Evolutionary conservation across 2,888 invertebrate species (phyloP).

Genomic region (Tenthredo livida): DNA sequence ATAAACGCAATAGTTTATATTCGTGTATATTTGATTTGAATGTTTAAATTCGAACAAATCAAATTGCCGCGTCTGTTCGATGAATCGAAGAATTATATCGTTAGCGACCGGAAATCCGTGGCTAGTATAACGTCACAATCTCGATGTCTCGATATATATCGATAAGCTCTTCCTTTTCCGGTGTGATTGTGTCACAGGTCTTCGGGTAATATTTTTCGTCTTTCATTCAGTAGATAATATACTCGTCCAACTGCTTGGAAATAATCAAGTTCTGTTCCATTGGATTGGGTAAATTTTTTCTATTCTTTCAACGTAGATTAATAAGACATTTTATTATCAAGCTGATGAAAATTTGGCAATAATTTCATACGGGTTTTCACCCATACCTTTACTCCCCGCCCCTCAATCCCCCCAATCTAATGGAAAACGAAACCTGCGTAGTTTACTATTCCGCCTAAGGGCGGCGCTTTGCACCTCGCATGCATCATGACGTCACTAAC

Average conservation of each 20-base stretch:
- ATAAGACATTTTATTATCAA: background rate
- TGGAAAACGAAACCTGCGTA: slow-evolving; percentile 58
- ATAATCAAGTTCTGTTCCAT: slow-evolving; percentile 62
- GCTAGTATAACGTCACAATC: background rate
- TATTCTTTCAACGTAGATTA: slow-evolving; percentile 32
- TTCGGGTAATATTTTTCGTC: slow-evolving; percentile 75
- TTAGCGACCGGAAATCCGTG: slow-evolving; percentile 11
- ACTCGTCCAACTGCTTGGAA: slow-evolving; percentile 63
- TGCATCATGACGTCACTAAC: slow-evolving; percentile 52
- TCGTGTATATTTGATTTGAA: background rate
- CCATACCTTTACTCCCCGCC: too few relatives aligned
- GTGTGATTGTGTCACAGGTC: slow-evolving; percentile 69
- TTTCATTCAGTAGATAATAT: slow-evolving; percentile 70
- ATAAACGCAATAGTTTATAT: background rate
- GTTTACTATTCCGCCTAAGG: slow-evolving; percentile 40
- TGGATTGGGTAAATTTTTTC: slow-evolving; percentile 61
- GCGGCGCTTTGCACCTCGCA: slow-evolving; percentile 48
- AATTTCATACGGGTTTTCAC: slow-evolving; percentile 16
- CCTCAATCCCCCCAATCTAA: slow-evolving; percentile 56
- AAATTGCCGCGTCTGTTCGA: background rate
- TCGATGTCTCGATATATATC: slow-evolving; percentile 27
- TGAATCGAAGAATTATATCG: slow-evolving; percentile 12
- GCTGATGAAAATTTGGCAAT: background rate
- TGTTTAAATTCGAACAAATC: slow-evolving; percentile 8
- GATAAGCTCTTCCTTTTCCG: slow-evolving; percentile 71